Evolutionary conservation across 2,797 vertebrate species (phyloP), one percentile per base, ranked within the genome.

Genomic region (Phataginus tetradactyla): DNA sequence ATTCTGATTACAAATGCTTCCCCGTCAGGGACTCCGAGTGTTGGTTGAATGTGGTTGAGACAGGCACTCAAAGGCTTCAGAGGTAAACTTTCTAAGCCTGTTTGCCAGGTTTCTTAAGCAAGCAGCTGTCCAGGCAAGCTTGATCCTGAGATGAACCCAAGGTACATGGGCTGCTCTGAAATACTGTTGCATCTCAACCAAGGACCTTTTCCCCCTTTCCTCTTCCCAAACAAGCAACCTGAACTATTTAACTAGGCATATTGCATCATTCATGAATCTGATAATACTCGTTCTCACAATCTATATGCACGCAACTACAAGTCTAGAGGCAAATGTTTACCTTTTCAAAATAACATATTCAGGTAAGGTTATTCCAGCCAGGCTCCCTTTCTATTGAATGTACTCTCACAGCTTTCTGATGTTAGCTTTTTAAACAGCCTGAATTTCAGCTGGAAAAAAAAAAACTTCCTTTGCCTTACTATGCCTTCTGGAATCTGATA

Each of bases 401-500:
- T 25, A 42, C 42, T 85, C 64, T 42, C 32, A 68, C 95, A 59
- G 85, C 74, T 80, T 72, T 75, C 55, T 57, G 23, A 78, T 95
- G 32, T 84, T 42, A 85, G 61, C 93, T 92, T 86, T 69, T 57
- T 49, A 42, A 92, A 78, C 42, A 53, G 51, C 92, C 92, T 55
- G 37, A 81, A 66, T 96, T 91, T 92, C 94, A 83, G 69, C 75
- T 42, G 75, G 11, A 45, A 97, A 95, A 94, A 94, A 80, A 4
- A 14, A 63, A 87, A 49, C 57, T 53, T 77, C 57, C 72, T 75
- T 42, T 53, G 55, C 86, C 89, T 75, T 25, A 7, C 57, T 32
- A 5, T 25, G 79, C 93, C 93, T 97, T 96, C 98, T 95, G 94
- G 83, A 97, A 89, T 95, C 96, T 94, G 97, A 93, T 91, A 91